These are phyloP conservation scores for Meloidogyne exigua DNA, from an alignment of 1,140 invertebrate species.

Conservation along the genomic window DNA sequence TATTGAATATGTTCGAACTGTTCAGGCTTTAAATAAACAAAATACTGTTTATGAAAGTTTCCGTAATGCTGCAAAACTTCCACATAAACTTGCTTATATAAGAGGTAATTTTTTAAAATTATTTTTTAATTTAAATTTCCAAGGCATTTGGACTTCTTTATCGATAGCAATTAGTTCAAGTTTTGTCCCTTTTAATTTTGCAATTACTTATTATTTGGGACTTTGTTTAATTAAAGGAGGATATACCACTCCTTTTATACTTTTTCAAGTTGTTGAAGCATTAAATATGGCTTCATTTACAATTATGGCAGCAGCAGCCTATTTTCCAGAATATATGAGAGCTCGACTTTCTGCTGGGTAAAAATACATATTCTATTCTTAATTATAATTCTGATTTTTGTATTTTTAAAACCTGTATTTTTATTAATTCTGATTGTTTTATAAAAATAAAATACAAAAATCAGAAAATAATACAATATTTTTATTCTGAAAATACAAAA, in stretches of 20 bases:
- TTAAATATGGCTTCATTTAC: slow-evolving; percentile 58
- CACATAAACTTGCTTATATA: slow-evolving; percentile 46
- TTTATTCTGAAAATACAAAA: slow-evolving; percentile 55
- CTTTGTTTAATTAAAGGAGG: slow-evolving; percentile 39
- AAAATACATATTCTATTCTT: not conserved
- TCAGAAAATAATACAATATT: too few species aligned
- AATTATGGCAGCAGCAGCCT: slow-evolving; percentile 64
- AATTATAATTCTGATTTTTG: not conserved
- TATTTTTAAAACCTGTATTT: not conserved
- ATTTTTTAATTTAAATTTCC: not conserved
- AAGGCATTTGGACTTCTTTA: slow-evolving; percentile 53
- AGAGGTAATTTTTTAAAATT: slow-evolving; percentile 20
- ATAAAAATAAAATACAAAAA: not conserved
- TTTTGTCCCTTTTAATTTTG: slow-evolving; percentile 56
- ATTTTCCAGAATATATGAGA: slow-evolving; percentile 66
- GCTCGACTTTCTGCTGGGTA: slow-evolving; percentile 64
- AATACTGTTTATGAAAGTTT: slow-evolving; percentile 41
- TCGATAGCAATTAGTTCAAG: slow-evolving; percentile 41
- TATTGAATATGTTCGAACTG: slow-evolving; percentile 54
- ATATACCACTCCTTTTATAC: slow-evolving; percentile 49
- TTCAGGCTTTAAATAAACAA: slow-evolving; percentile 52
- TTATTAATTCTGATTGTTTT: not conserved
- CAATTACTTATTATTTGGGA: slow-evolving; percentile 54
- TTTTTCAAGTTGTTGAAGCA: slow-evolving; percentile 63
- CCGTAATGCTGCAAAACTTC: slow-evolving; percentile 33